Conservation (phyloP, 23 tunicate genomes). For the Pegea sp. region DNA sequence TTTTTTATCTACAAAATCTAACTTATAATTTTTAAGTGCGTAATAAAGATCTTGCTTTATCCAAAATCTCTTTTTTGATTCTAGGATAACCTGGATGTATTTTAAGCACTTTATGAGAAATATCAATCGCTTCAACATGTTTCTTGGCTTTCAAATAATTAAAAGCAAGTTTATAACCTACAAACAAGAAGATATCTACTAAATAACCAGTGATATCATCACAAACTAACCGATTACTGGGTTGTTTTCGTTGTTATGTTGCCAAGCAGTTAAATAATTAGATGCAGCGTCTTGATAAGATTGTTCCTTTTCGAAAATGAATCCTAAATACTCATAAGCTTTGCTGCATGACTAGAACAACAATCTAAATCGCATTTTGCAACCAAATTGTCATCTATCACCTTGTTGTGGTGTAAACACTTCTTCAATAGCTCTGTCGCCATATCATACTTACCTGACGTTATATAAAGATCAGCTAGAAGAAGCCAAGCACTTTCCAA, state of each 20-base stretch:
- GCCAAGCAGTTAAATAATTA: slow-evolving; percentile 77
- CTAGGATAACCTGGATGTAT: slow-evolving; percentile 58
- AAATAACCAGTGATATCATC: no score
- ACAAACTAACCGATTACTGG: slow-evolving; percentile 72
- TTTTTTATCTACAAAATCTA: not conserved
- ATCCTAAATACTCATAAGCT: slow-evolving; percentile 77
- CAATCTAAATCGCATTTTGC: not conserved
- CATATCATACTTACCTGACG: slow-evolving; percentile 64
- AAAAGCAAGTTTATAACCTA: slow-evolving; percentile 84
- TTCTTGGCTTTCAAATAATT: slow-evolving; percentile 66
- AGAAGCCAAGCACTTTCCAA: slow-evolving; percentile 81
- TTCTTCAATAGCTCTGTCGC: slow-evolving; percentile 82
- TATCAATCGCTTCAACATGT: slow-evolving; percentile 53
- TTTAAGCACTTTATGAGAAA: slow-evolving; percentile 60
- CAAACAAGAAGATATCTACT: slow-evolving; percentile 1
- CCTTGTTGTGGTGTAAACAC: slow-evolving; percentile 79
- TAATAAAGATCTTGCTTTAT: slow-evolving; percentile 48
- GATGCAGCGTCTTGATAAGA: slow-evolving; percentile 69
- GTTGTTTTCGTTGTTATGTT: slow-evolving; percentile 25
- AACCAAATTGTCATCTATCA: not conserved
- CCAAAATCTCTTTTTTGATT: slow-evolving; percentile 63
- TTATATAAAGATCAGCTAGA: slow-evolving; percentile 55
- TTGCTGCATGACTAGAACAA: slow-evolving; percentile 68
- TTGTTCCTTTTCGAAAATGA: slow-evolving; percentile 73
- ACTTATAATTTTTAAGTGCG: slow-evolving; percentile 8